phyloP scores from a whole-genome alignment of 2,888 invertebrate species.

The Metopia argyrocephala region DNA sequence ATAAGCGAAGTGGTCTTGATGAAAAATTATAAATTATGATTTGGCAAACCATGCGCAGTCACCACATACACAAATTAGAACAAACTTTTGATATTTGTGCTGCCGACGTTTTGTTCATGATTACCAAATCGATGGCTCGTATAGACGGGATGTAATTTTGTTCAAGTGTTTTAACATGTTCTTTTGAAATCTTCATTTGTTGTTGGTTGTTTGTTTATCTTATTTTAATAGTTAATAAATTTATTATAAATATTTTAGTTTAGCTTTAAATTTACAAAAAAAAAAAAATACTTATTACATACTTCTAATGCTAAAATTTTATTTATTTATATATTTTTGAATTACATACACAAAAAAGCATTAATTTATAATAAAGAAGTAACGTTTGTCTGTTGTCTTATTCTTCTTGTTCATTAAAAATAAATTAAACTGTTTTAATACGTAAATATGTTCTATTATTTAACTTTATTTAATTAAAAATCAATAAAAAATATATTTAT shows the following conservation, averaged over 20 bases:
- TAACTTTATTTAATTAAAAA: conserved; percentile 26
- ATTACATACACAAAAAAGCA: conserved; percentile 54
- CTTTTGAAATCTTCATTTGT: too few species aligned
- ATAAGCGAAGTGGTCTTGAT: too few species aligned
- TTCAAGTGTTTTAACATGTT: too few species aligned
- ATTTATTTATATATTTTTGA: conserved; percentile 45
- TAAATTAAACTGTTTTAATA: conserved; percentile 36
- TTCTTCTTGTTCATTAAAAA: background rate
- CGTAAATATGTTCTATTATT: conserved; percentile 14
- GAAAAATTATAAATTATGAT: too few species aligned
- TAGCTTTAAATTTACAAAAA: conserved; percentile 39
- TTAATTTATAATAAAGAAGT: conserved; percentile 30
- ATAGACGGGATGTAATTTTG: too few species aligned
- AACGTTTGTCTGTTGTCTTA: background rate
- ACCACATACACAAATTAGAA: too few species aligned
- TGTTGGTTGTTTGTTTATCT: conserved; percentile 26
- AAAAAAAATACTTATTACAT: too few species aligned
- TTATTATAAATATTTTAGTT: conserved; percentile 27
- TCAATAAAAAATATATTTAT: conserved; percentile 45
- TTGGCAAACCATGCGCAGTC: too few species aligned
- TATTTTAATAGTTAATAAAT: conserved; percentile 1
- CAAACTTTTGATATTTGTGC: too few species aligned
- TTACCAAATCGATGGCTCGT: too few species aligned
- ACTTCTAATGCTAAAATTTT: conserved; percentile 35
- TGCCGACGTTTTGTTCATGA: too few species aligned